phyloP scores from a whole-genome alignment of 2,888 invertebrate genomes.

The Leptinotarsa tumamoca region DNA sequence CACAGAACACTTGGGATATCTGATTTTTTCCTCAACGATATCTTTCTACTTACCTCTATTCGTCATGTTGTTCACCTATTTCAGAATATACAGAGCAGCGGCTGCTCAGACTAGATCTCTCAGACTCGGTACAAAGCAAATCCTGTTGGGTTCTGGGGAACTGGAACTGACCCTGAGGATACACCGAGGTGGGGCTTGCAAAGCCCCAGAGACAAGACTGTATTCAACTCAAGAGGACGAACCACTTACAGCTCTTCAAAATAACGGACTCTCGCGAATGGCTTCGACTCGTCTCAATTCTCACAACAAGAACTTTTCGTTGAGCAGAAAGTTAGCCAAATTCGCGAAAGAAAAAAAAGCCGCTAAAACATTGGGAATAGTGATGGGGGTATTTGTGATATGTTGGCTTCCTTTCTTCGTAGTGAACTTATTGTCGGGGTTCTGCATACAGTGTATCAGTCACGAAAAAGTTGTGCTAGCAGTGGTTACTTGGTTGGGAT shows the following conservation, averaged over 20 bases:
- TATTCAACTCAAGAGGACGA: constrained; percentile 79
- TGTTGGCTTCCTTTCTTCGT: constrained; percentile 99
- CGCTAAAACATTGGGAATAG: constrained; percentile 91
- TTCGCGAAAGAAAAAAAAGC: constrained; percentile 98
- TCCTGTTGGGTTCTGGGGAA: constrained; percentile 86
- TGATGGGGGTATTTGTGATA: constrained; percentile 96
- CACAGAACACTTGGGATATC: constrained; percentile 95
- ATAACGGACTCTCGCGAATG: constrained; percentile 80
- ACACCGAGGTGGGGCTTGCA: constrained; percentile 88
- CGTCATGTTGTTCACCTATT: constrained; percentile 99
- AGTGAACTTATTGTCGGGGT: constrained; percentile 90
- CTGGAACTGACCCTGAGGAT: constrained; percentile 90
- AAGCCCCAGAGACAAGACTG: constrained; percentile 65
- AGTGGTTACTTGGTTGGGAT: constrained; percentile 93
- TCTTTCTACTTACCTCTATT: constrained; percentile 97
- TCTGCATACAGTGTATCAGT: constrained; percentile 88
- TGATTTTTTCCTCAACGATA: constrained; percentile 97
- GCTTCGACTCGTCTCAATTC: constrained; percentile 76
- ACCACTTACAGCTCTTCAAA: constrained; percentile 81
- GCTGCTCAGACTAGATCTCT: constrained; percentile 91
- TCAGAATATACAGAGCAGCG: constrained; percentile 94
- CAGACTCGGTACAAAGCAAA: constrained; percentile 91
- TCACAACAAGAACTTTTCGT: constrained; percentile 86
- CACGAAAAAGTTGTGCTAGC: constrained; percentile 89
- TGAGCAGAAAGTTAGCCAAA: constrained; percentile 93